Evolutionary conservation across 1,140 invertebrate genomes (phyloP).

Genomic region (Neodiprion virginianus): DNA sequence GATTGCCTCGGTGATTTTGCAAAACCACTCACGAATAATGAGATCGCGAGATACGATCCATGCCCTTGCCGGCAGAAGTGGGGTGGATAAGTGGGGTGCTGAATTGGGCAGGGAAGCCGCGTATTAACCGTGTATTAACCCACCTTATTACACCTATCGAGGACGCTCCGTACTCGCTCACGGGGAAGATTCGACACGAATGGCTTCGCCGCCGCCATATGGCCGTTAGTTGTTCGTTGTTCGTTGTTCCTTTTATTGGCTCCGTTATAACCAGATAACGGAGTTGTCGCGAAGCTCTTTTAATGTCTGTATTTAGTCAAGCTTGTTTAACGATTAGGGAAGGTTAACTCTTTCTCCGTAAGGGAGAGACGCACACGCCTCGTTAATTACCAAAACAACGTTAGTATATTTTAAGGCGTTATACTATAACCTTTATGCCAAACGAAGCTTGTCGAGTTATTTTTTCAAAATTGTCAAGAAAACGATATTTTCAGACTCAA

Average conservation of each 20-base stretch:
- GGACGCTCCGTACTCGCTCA: neutral
- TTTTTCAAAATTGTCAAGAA: no score
- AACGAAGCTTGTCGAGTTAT: no score
- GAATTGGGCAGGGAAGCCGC: neutral
- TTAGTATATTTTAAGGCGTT: no score
- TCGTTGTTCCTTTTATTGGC: neutral
- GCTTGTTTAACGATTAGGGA: neutral
- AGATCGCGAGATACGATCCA: conserved; percentile 4
- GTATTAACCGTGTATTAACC: neutral
- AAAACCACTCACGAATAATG: conserved; percentile 7
- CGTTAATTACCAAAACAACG: no score
- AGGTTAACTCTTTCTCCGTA: neutral
- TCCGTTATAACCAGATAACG: neutral
- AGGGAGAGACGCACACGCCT: neutral
- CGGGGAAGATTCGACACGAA: neutral
- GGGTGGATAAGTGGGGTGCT: neutral
- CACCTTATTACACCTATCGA: neutral
- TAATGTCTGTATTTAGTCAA: neutral
- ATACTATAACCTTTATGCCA: no score
- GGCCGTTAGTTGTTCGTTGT: neutral
- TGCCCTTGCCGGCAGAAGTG: neutral
- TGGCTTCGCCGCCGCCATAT: neutral
- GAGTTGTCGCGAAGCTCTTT: neutral
- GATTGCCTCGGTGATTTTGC: conserved; percentile 4
- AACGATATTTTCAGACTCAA: no score